Conservation (phyloP, 2,888 invertebrate species). For the Drosophila birchii region DNA sequence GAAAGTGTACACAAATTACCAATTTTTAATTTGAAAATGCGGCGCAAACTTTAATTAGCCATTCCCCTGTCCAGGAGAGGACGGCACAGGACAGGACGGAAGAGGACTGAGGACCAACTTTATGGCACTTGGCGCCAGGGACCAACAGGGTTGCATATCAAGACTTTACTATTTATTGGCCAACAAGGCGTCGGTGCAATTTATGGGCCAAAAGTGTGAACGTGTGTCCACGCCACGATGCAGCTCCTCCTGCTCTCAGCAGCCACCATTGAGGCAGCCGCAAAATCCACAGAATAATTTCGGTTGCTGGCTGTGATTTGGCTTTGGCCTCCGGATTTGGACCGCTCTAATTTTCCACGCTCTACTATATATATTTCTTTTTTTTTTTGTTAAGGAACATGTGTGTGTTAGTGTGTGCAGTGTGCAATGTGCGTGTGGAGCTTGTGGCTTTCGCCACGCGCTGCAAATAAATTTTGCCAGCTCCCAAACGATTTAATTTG, state of each 20-base stretch:
- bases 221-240: constrained; percentile 23
- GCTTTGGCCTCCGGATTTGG: constrained; percentile 41
- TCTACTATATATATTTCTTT: not conserved
- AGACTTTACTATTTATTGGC: constrained; percentile 68
- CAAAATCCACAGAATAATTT: constrained; percentile 76
- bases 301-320: constrained; percentile 72
- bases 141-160: constrained; percentile 46
- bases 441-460: constrained; percentile 60
- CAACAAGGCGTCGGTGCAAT: constrained; percentile 71
- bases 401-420: constrained; percentile 21
- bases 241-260: not conserved
- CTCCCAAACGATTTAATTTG: constrained; percentile 79
- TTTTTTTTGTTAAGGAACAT: constrained; percentile 23
- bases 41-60: constrained; percentile 67
- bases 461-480: constrained; percentile 67
- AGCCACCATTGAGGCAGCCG: constrained; percentile 62
- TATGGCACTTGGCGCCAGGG: constrained; percentile 70
- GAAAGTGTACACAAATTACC: constrained; percentile 45
- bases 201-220: constrained; percentile 63
- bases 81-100: not conserved
- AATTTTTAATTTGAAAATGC: constrained; percentile 54
- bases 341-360: constrained; percentile 62
- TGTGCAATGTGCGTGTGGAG: constrained; percentile 26
- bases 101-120: constrained; percentile 53
- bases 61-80: constrained; percentile 19